These are phyloP conservation scores for Ectemnius cavifrons DNA, from an alignment of 2,888 invertebrate species.

Conservation along the genomic window DNA sequence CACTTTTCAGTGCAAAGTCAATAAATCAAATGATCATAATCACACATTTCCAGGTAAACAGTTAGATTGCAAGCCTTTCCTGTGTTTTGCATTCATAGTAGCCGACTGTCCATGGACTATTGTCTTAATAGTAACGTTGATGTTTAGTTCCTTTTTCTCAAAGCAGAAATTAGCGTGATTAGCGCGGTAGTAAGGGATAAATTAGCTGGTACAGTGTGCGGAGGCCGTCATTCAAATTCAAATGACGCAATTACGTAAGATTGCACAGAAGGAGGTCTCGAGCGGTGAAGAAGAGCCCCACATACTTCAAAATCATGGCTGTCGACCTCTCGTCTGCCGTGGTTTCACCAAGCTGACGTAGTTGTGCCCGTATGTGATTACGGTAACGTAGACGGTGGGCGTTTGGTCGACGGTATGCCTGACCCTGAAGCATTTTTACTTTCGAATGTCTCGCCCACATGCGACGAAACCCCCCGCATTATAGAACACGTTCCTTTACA, in stretches of 20 bases:
- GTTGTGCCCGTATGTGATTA: conserved; percentile 42
- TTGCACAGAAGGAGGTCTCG: conserved; percentile 13
- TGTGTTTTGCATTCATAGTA: too few species aligned
- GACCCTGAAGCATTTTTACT: conserved; percentile 54
- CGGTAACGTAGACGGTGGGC: conserved; percentile 46
- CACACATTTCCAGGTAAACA: too few species aligned
- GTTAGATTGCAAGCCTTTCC: too few species aligned
- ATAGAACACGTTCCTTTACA: background rate
- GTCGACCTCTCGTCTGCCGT: background rate
- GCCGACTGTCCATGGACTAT: too few species aligned
- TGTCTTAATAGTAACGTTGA: too few species aligned
- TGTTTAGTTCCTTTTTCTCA: too few species aligned
- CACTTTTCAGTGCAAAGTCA: too few species aligned
- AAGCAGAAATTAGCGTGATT: background rate
- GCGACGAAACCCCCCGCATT: conserved; percentile 10
- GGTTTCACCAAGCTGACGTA: too few species aligned
- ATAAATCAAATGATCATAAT: too few species aligned
- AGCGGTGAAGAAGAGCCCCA: conserved; percentile 27
- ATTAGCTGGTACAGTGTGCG: background rate
- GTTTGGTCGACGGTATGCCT: conserved; percentile 42
- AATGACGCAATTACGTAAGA: conserved; percentile 19
- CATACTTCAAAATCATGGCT: conserved; percentile 36
- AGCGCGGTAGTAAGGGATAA: background rate
- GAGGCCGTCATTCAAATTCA: conserved; percentile 7
- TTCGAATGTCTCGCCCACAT: conserved; percentile 52